Evolutionary conservation across 2,797 vertebrate species (phyloP), one percentile per base, ranked within the genome.

Genomic region (Brachymystax lenok): DNA sequence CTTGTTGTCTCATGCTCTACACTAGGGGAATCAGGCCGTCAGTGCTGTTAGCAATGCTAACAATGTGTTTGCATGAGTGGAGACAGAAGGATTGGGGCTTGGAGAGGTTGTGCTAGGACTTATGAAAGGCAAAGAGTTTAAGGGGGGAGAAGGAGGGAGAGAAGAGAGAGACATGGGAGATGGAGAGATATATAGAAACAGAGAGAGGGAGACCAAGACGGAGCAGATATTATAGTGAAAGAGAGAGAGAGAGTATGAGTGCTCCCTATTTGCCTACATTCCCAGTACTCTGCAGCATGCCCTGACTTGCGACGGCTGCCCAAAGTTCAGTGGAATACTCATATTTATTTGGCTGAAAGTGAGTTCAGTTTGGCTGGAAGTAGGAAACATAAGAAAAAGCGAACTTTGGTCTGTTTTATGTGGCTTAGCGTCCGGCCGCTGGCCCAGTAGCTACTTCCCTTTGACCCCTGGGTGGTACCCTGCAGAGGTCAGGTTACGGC

Each of bases 381-480:
- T 27, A 72, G 67, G 83, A 77, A 81, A 79, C 67, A 73, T 69
- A 78, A 52, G 52, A 77, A 75, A 54, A 35, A 40, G n/a, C 56
- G 12, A 73, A 61, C 40, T 5, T 66, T 63, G 56, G 70, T 81
- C 59, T 19, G 51, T 83, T 74, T 81, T 78, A 77, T 79, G 82
- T 82, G 64, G 70, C 76, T 84, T 83, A 79, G 74, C 17, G 80
- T 77, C 75, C 79, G 56, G 69, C 76, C 33, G 79, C 70, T 67
- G 75, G 79, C 83, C 30, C 13, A 35, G 66, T 76, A 7, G 87
- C 73, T 76, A 86, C 88, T 91, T 91, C 89, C 90, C 88, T 83
- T 81, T 92, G 92, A 94, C 92, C 92, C 86, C 84, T 86, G 83
- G 84, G 87, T 81, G 88, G 85, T 82, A 83, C 64, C 77, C 81